These are phyloP conservation scores for Chamaetylas fuelleborni DNA, from an alignment of 2,113 vertebrate species.

Conservation along the genomic window DNA sequence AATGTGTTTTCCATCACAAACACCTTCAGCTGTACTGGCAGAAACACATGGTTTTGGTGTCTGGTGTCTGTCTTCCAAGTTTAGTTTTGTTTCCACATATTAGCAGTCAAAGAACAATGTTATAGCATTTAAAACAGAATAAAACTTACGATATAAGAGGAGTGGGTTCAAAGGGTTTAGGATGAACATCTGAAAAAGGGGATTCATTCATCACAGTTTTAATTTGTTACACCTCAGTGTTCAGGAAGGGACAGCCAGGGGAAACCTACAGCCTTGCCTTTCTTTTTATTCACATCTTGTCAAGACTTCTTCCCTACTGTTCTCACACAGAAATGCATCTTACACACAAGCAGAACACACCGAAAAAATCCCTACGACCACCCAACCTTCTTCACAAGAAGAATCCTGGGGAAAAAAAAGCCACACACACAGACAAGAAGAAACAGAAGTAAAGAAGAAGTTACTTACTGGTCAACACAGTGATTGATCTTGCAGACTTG, in stretches of 20 bases:
- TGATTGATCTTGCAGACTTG: slow-evolving; percentile 78
- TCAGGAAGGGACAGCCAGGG: neutral
- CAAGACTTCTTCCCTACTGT: neutral
- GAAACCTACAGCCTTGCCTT: neutral
- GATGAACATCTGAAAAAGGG: neutral
- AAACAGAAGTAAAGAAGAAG: neutral
- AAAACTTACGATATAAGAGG: neutral
- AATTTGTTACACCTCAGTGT: neutral
- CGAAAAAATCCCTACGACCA: neutral
- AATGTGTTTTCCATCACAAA: neutral
- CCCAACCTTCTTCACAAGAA: neutral
- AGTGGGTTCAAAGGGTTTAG: neutral
- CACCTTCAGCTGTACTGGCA: neutral
- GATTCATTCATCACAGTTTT: neutral
- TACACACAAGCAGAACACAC: neutral
- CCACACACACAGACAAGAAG: neutral
- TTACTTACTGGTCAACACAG: slow-evolving; percentile 90
- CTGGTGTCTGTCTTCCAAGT: neutral
- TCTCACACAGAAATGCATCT: neutral
- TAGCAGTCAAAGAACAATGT: neutral
- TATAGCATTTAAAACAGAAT: neutral
- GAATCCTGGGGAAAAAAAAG: neutral
- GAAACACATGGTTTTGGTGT: neutral
- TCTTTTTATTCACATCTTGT: neutral
- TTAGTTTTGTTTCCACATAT: neutral